phyloP scores from a whole-genome alignment of 2,888 invertebrate genomes.

The Erebia epiphron region DNA sequence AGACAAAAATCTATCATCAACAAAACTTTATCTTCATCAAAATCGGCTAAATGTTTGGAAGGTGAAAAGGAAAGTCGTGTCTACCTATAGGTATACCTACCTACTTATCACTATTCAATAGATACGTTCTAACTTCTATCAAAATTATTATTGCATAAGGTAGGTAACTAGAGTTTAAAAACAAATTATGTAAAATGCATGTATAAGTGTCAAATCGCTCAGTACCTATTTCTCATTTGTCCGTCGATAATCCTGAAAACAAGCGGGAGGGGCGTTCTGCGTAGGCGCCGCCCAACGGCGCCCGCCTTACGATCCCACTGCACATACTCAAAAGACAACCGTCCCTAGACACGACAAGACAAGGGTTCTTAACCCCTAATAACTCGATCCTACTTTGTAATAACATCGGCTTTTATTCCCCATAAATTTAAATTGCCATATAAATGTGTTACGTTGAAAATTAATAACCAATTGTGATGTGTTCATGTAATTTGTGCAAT shows the following conservation, averaged over 20 bases:
- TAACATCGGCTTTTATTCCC: slow-evolving; percentile 15
- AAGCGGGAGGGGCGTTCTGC: slow-evolving; percentile 64
- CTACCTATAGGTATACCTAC: no score
- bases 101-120: no score
- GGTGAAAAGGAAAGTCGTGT: no score
- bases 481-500: slow-evolving; percentile 39
- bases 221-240: slow-evolving; percentile 1
- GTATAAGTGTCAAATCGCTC: not conserved
- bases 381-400: slow-evolving; percentile 23
- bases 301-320: slow-evolving; percentile 73
- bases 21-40: no score
- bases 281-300: slow-evolving; percentile 69
- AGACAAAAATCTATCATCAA: no score
- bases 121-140: no score
- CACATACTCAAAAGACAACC: slow-evolving; percentile 63
- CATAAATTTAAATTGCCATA: not conserved
- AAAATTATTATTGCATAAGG: no score
- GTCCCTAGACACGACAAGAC: slow-evolving; percentile 54
- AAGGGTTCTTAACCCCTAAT: slow-evolving; percentile 45
- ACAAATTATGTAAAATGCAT: not conserved
- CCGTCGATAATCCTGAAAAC: slow-evolving; percentile 50
- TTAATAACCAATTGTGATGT: slow-evolving; percentile 47
- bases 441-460: not conserved
- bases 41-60: no score
- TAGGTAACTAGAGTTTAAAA: no score